Conservation (phyloP, 2,888 invertebrate genomes). For the Meteorus cinctellus region DNA sequence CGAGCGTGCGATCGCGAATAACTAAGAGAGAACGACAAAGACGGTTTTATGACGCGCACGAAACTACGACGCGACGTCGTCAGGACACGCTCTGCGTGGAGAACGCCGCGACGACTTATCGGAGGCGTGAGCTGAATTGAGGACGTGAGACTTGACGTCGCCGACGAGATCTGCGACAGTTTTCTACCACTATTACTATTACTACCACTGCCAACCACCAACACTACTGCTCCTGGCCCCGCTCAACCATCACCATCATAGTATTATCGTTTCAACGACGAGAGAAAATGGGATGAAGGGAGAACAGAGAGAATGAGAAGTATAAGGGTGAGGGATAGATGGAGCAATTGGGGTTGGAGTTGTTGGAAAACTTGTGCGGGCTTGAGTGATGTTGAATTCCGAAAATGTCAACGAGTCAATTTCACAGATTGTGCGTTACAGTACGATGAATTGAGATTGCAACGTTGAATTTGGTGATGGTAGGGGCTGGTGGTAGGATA, state of each 20-base stretch:
- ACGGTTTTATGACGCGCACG: conserved; percentile 13
- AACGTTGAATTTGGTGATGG: neutral
- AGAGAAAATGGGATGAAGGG: conserved; percentile 7
- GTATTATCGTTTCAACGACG: conserved; percentile 2
- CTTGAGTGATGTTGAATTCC: conserved; percentile 13
- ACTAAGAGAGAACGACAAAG: conserved; percentile 2
- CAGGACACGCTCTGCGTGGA: conserved; percentile 46
- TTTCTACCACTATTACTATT: neutral
- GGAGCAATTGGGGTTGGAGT: conserved; percentile 5
- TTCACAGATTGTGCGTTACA: conserved; percentile 14
- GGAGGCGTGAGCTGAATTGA: conserved; percentile 53
- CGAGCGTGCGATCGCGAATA: conserved; percentile 30
- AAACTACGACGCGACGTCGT: conserved; percentile 39
- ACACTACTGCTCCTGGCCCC: neutral
- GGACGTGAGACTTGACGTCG: conserved; percentile 44
- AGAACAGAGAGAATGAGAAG: neutral
- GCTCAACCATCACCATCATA: conserved; percentile 9
- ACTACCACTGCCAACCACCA: conserved; percentile 9
- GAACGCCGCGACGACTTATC: conserved; percentile 52
- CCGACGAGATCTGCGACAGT: conserved; percentile 22
- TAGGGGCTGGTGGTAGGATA: neutral
- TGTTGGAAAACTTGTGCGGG: conserved; percentile 5
- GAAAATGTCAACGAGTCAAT: conserved; percentile 16
- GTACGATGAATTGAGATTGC: neutral
- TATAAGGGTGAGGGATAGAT: conserved; percentile 3